Evolutionary conservation across 2,113 vertebrate genomes (phyloP).

Genomic region (Rhynchopsitta pachyrhyncha): DNA sequence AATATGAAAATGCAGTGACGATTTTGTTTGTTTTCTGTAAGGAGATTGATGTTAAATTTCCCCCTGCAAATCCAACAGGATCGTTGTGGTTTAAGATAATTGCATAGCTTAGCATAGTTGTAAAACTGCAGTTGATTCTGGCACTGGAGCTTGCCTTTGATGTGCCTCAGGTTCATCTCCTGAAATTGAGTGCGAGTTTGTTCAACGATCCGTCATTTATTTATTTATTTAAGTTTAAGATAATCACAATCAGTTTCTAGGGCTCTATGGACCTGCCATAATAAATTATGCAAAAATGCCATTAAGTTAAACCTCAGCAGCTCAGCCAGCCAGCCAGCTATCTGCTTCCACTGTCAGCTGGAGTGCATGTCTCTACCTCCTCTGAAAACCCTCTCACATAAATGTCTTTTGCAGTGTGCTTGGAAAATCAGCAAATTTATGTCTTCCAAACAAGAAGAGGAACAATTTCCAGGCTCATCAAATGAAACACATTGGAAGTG

Average conservation of each 20-base stretch:
- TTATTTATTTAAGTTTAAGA: slow-evolving; percentile 42
- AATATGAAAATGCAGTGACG: slow-evolving; percentile 3
- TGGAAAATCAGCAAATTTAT: not conserved
- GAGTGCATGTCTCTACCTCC: not conserved
- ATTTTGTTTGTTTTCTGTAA: not conserved
- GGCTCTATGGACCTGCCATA: not conserved
- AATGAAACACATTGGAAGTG: not conserved
- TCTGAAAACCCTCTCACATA: not conserved
- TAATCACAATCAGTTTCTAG: not conserved
- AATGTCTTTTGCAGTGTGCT: not conserved
- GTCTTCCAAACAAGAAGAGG: not conserved
- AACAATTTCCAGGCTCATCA: not conserved
- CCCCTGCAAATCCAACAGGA: not conserved
- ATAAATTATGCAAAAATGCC: slow-evolving; percentile 17
- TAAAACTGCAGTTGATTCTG: slow-evolving; percentile 27
- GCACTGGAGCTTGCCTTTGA: not conserved
- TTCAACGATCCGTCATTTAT: not conserved
- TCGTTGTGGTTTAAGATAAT: not conserved
- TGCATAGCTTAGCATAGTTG: not conserved
- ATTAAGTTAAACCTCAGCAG: not conserved
- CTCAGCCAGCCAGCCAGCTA: not conserved
- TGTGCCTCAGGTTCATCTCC: not conserved
- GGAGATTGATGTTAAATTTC: slow-evolving; percentile 13
- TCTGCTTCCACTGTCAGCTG: not conserved
- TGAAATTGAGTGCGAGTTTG: not conserved